Conservation (phyloP, 2,888 invertebrate genomes). For the Eudasyphora cyanicolor region DNA sequence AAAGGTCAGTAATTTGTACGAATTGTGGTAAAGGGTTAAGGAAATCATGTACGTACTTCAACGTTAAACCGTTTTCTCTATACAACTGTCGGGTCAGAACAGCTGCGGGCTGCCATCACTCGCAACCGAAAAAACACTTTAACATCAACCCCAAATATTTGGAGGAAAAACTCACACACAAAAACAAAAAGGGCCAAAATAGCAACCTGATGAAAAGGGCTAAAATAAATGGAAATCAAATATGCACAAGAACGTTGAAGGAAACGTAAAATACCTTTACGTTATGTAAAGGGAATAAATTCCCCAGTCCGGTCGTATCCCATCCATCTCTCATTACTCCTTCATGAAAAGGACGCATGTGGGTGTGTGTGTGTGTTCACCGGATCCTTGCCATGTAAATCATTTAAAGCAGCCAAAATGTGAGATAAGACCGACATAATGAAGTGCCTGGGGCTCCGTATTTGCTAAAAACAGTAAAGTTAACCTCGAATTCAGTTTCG, state of each 20-base stretch:
- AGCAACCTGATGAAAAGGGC: constrained; percentile 23
- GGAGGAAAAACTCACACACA: neutral
- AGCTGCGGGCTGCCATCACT: neutral
- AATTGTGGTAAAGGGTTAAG: neutral
- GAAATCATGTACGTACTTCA: neutral
- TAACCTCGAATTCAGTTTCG: neutral
- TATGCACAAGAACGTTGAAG: constrained; percentile 21
- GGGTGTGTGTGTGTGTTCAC: neutral
- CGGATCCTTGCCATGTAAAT: constrained; percentile 12
- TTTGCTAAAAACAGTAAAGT: neutral
- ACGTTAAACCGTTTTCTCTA: neutral
- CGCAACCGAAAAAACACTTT: neutral
- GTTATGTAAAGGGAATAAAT: neutral
- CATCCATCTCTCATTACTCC: neutral
- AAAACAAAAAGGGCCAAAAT: neutral
- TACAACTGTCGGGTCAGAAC: neutral
- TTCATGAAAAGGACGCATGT: neutral
- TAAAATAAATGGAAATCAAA: constrained; percentile 46
- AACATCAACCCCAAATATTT: neutral
- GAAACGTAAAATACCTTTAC: neutral
- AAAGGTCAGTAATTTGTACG: neutral
- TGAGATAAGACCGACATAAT: constrained; percentile 19
- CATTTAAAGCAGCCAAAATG: constrained; percentile 20
- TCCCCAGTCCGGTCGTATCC: neutral
- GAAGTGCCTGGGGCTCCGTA: neutral